phyloP scores from a whole-genome alignment of 2,888 invertebrate species.

The Cyrtodaria siliqua region DNA sequence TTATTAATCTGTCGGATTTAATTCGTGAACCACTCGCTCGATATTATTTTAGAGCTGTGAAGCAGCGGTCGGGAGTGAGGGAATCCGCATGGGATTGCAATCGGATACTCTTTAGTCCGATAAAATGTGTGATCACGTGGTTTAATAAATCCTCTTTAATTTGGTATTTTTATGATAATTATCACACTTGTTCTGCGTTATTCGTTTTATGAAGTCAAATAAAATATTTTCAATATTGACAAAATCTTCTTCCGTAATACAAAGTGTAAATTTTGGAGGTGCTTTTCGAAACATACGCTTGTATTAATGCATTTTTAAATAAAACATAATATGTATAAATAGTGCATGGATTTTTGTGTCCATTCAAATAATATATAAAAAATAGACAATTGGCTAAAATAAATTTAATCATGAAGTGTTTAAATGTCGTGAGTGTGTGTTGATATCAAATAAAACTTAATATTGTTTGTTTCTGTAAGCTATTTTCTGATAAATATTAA shows the following conservation, averaged over 20 bases:
- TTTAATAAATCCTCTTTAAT: too few species aligned
- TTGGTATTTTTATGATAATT: slow-evolving; percentile 17
- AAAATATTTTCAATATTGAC: background rate
- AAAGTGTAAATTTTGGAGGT: too few species aligned
- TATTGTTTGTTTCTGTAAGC: background rate
- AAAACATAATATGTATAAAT: too few species aligned
- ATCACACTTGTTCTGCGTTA: slow-evolving; percentile 6
- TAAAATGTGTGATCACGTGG: too few species aligned
- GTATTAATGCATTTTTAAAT: too few species aligned
- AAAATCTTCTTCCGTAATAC: background rate
- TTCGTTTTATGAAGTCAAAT: slow-evolving; percentile 4
- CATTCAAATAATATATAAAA: too few species aligned
- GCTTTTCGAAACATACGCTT: too few species aligned
- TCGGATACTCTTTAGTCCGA: slow-evolving; percentile 1
- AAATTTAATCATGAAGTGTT: too few species aligned
- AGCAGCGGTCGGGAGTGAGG: slow-evolving; percentile 27
- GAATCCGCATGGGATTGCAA: slow-evolving; percentile 36
- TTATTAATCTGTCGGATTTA: slow-evolving; percentile 14
- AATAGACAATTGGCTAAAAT: too few species aligned
- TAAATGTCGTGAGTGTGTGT: too few species aligned
- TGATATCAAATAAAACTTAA: too few species aligned
- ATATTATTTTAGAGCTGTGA: slow-evolving; percentile 18
- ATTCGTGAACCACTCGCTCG: slow-evolving; percentile 20
- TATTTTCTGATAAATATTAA: slow-evolving; percentile 15
- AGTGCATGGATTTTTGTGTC: too few species aligned